Evolutionary conservation across 2,888 invertebrate species (phyloP).

Genomic region (Leucoma salicis): DNA sequence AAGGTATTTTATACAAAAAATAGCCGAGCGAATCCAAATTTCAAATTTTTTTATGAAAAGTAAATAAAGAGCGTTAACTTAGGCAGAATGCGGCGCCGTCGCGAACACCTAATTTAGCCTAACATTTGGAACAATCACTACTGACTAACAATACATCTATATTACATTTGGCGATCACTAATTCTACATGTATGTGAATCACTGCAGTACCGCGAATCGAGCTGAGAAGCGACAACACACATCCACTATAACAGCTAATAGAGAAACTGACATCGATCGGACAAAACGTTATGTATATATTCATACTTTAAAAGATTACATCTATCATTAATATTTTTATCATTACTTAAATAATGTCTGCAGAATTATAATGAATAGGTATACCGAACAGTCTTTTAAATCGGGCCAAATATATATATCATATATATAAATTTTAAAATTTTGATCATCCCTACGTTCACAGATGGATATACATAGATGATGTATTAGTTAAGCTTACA

Average conservation of each 20-base stretch:
- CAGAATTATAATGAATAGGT: slow-evolving; percentile 80
- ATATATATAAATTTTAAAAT: slow-evolving; percentile 48
- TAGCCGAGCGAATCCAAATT: too few relatives aligned
- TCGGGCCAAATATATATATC: slow-evolving; percentile 82
- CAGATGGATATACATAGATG: slow-evolving; percentile 67
- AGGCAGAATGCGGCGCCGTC: slow-evolving; percentile 50
- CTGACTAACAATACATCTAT: slow-evolving; percentile 78
- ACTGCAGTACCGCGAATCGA: slow-evolving; percentile 50
- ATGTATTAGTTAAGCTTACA: slow-evolving; percentile 62
- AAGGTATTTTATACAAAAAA: too few relatives aligned
- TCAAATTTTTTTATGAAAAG: not conserved
- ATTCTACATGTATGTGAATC: slow-evolving; percentile 67
- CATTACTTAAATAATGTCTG: slow-evolving; percentile 62
- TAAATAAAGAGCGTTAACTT: slow-evolving; percentile 27
- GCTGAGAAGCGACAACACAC: slow-evolving; percentile 40
- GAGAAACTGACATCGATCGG: slow-evolving; percentile 64
- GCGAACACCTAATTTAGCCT: slow-evolving; percentile 70
- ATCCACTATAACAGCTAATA: slow-evolving; percentile 53
- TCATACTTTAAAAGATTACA: slow-evolving; percentile 53
- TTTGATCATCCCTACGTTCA: slow-evolving; percentile 74
- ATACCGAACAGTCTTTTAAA: slow-evolving; percentile 87
- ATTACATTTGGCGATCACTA: slow-evolving; percentile 80
- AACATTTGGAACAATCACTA: slow-evolving; percentile 81
- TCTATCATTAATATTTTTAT: slow-evolving; percentile 58
- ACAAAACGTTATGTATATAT: slow-evolving; percentile 52